A percentile compares a stretch with the other conserved stretches of the same genome.
phyloP scores from a whole-genome alignment of 2,888 invertebrate genomes.

The Colletes collaris region DNA sequence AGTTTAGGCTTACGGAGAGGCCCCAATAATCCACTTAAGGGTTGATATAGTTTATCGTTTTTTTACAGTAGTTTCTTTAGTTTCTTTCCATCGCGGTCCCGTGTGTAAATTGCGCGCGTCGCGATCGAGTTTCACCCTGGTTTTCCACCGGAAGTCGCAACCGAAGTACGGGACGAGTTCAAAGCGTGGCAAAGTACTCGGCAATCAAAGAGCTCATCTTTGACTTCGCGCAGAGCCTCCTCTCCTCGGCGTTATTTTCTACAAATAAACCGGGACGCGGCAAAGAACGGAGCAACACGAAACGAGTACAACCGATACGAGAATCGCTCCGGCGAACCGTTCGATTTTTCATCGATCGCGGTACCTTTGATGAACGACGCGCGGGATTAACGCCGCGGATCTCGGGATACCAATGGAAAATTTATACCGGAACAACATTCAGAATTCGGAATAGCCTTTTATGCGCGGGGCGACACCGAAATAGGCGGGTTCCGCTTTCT shows the following conservation, averaged over 20 bases:
- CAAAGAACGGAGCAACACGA: not conserved
- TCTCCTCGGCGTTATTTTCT: slow-evolving; percentile 5
- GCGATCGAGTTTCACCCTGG: slow-evolving; percentile 5
- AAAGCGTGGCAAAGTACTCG: slow-evolving; percentile 17
- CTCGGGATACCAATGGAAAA: not conserved
- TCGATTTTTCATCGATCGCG: slow-evolving; percentile 1
- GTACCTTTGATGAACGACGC: not conserved
- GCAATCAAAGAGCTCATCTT: slow-evolving; percentile 26
- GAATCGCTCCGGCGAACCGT: not conserved
- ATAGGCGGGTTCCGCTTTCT: too few species aligned
- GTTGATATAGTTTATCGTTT: too few species aligned
- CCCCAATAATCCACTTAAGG: too few species aligned
- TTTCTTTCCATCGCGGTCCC: not conserved
- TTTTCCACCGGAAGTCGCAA: not conserved
- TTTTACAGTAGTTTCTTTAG: not conserved
- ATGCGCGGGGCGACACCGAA: too few species aligned
- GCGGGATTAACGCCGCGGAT: slow-evolving; percentile 12
- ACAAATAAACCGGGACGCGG: slow-evolving; percentile 7
- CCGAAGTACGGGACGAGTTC: slow-evolving; percentile 1
- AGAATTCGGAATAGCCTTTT: too few species aligned
- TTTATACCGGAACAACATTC: too few species aligned
- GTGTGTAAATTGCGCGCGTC: slow-evolving; percentile 9
- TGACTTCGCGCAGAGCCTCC: slow-evolving; percentile 1
- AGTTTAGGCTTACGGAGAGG: too few species aligned
- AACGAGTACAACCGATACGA: not conserved